A percentile compares a stretch with the other conserved stretches of the same genome.
Conservation (phyloP, 2,113 vertebrate species). For the Dendropsophus ebraccatus region DNA sequence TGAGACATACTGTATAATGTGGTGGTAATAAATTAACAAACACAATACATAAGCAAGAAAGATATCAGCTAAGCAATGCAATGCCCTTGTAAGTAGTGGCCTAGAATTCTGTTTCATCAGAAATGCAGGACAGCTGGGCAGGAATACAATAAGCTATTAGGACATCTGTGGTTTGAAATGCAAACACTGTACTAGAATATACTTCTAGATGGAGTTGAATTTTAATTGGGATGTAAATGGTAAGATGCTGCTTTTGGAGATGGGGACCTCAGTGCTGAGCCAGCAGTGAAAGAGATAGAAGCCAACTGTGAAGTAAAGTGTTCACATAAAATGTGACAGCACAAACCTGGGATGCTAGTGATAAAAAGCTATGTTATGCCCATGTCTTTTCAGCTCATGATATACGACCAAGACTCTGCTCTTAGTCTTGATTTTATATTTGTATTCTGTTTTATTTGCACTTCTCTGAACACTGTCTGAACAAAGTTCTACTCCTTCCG, state of each 20-base stretch:
- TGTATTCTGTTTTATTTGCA: too few relatives aligned
- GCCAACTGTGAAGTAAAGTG: not conserved
- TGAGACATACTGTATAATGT: conserved; percentile 4
- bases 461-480: too few relatives aligned
- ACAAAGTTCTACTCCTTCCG: too few relatives aligned
- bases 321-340: not conserved
- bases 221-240: conserved; percentile 29
- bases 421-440: too few relatives aligned
- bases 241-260: not conserved
- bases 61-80: conserved; percentile 11
- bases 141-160: conserved; percentile 8
- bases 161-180: not conserved
- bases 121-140: not conserved
- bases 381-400: too few relatives aligned
- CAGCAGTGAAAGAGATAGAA: not conserved
- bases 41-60: conserved; percentile 2
- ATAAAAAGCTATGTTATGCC: too few relatives aligned
- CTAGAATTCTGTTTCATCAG: conserved; percentile 16
- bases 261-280: not conserved
- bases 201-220: not conserved
- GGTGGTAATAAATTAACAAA: conserved; percentile 19
- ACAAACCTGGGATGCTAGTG: not conserved
- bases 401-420: too few relatives aligned
- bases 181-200: not conserved
- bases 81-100: conserved; percentile 12